phyloP scores from a whole-genome alignment of 2,888 invertebrate species.

The Ophion costatus region DNA sequence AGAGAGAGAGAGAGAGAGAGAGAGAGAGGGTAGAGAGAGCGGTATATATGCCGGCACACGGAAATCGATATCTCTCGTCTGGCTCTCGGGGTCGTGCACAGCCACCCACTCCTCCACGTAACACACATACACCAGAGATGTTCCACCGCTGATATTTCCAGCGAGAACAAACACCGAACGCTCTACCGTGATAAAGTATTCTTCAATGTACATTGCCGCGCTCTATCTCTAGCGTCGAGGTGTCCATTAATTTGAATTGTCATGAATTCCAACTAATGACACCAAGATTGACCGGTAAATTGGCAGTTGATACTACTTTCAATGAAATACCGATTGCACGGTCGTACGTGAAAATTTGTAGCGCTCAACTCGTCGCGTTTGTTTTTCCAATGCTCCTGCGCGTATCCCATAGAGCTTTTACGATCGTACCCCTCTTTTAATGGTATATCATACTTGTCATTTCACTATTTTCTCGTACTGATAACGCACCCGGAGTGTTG shows the following conservation, averaged over 20 bases:
- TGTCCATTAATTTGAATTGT: conserved; percentile 19
- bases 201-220: conserved; percentile 18
- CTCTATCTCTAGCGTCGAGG: background rate
- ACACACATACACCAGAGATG: conserved; percentile 36
- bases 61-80: conserved; percentile 65
- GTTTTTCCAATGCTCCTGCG: background rate
- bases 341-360: background rate
- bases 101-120: conserved; percentile 51
- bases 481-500: too few relatives aligned
- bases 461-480: too few relatives aligned
- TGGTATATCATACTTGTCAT: background rate
- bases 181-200: conserved; percentile 25
- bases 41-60: conserved; percentile 28
- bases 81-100: conserved; percentile 53
- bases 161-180: conserved; percentile 29
- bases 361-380: background rate
- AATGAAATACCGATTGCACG: background rate
- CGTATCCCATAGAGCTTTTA: background rate
- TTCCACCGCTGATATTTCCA: conserved; percentile 36
- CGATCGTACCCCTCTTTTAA: background rate
- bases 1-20: background rate
- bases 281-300: conserved; percentile 14
- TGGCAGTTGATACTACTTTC: conserved; percentile 4
- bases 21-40: background rate
- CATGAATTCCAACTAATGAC: background rate